Base-by-base conservation (phyloP, 2,797 vertebrate species). In the Prionace glauca region DNA sequence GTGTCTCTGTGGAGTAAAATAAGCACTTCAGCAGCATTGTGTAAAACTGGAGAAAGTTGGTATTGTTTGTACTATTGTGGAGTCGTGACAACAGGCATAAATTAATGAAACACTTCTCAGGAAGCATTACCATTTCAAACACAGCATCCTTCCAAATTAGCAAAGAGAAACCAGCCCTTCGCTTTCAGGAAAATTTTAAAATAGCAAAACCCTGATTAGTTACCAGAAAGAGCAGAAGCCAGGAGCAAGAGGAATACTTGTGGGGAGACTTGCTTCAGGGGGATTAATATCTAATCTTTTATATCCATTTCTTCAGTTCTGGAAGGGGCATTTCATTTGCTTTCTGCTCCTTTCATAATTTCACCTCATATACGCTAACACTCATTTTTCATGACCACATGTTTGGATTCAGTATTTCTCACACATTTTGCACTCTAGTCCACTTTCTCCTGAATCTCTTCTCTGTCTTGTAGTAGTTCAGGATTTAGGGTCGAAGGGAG, bases 21-120 rank as follows among this genome's bases (percentile, higher is more conserved):
- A 98, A 98, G 98, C 97, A 97, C 98, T 98, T 98, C 97, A 98
- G 98, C 98, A 97, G 98, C 98, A 97, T 98, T 98, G 98, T 98
- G 97, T 96, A 97, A 97, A 97, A 97, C 97, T 97, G 60, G 24
- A 91, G 62, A 32, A 95, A 77, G 45, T 74, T 74, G 50, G 69
- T 22, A 95, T 56, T 77, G 93, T 95, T 95, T 74, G 69, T 71
- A 20, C 45, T 50, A 50, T 77, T 77, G 93, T 77, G 71, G 45
- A 41, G 56, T 95, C 36, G 32, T 95, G 71, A 95, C 56, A 71
- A 94, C 69, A 95, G 69, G 71, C 45, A 95, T 72, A 95, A 77
- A 77, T 95, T 60, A 95, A 95, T 95, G 41, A 95, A 77, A 45
- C 24, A 26, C 29, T 20, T 50, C 72, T 60, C 69, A n/a, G 16